A percentile compares a stretch with the other conserved stretches of the same genome.
phyloP scores from a whole-genome alignment of 1,140 invertebrate genomes.

The Diuraphis noxia region DNA sequence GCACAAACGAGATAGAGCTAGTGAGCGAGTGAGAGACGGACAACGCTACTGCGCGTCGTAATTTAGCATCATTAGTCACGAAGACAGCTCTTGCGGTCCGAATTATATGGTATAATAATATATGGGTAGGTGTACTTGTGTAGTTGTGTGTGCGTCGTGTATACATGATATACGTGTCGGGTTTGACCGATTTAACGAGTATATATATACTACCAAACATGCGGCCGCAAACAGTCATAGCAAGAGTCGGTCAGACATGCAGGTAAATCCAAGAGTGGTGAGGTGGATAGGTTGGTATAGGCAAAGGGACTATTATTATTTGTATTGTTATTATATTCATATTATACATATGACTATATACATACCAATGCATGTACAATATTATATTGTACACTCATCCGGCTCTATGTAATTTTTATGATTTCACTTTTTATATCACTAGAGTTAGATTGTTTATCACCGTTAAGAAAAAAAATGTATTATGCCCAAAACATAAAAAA shows the following conservation, averaged over 20 bases:
- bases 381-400: background rate
- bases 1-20: background rate
- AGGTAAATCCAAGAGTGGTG: background rate
- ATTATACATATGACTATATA: background rate
- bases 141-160: background rate
- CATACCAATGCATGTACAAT: background rate
- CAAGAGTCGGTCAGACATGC: background rate
- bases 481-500: background rate
- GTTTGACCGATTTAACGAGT: constrained; percentile 43
- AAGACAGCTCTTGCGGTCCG: constrained; percentile 40
- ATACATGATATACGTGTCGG: constrained; percentile 7
- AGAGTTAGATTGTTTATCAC: background rate
- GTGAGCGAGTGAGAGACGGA: background rate
- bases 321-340: background rate
- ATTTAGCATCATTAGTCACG: constrained; percentile 51
- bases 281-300: background rate
- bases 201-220: background rate
- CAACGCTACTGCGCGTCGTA: constrained; percentile 33
- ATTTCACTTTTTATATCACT: no score
- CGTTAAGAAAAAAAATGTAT: background rate
- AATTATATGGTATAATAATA: constrained; percentile 4
- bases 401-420: background rate
- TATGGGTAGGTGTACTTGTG: background rate
- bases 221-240: background rate
- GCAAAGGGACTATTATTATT: background rate